Evolutionary conservation across 1,140 invertebrate species (phyloP).

Genomic region (Zaprionus kolodkinae): DNA sequence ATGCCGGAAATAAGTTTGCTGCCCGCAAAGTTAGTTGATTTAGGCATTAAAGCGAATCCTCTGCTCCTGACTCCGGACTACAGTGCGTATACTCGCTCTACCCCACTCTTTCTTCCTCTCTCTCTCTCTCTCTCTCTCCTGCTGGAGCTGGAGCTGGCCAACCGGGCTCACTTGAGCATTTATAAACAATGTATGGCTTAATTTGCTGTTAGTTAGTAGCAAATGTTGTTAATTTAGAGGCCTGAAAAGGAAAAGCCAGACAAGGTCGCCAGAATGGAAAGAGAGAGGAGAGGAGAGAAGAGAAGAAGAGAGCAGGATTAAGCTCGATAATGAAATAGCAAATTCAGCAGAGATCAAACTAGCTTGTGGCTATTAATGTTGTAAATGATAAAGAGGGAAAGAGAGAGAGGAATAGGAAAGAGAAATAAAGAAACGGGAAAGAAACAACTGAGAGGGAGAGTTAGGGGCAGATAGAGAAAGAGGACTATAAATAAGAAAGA

Average conservation of each 20-base stretch:
- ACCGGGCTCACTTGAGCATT: slow-evolving; percentile 58
- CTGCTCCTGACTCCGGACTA: slow-evolving; percentile 15
- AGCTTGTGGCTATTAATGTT: not conserved
- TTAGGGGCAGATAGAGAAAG: not conserved
- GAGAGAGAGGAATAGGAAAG: not conserved
- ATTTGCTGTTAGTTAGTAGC: slow-evolving; percentile 81
- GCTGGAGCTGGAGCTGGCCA: slow-evolving; percentile 1
- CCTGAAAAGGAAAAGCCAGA: slow-evolving; percentile 6
- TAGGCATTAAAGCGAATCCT: slow-evolving; percentile 79
- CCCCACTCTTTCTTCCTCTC: not conserved
- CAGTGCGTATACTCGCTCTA: not conserved
- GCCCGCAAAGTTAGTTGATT: slow-evolving; percentile 82
- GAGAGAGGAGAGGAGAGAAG: too few species aligned
- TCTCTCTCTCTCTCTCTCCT: slow-evolving; percentile 4
- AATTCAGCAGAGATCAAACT: not conserved
- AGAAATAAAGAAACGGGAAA: not conserved
- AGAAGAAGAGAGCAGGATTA: not conserved
- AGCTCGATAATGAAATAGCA: slow-evolving; percentile 3
- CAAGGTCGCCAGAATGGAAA: too few species aligned
- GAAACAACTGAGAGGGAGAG: too few species aligned
- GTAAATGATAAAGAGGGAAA: not conserved
- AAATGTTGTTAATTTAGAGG: slow-evolving; percentile 76
- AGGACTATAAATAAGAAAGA: not conserved
- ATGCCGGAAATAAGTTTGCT: slow-evolving; percentile 82
- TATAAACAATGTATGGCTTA: slow-evolving; percentile 82